Evolutionary conservation across 92 coral and sea anemone genomes (phyloP), one percentile per base, ranked within the genome.

Genomic region (Paramuricea clavata): DNA sequence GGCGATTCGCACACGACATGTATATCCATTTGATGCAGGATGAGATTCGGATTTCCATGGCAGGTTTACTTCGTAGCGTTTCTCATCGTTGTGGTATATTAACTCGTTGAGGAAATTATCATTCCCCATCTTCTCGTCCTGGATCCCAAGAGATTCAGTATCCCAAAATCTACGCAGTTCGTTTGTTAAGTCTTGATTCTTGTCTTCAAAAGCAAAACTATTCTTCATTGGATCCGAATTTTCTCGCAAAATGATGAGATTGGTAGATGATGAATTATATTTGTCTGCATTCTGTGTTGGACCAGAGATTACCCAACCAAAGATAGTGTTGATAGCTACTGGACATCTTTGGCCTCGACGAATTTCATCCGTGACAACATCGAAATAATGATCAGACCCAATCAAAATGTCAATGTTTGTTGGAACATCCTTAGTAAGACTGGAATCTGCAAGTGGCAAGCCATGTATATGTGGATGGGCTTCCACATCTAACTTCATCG

Each of bases 1-100:
- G 87, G 23, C 79, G 64, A 69, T 69, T 82, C 31, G 60, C 78
- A 82, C 87, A 82, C 28, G 64, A 34, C n/a, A n/a, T 49, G 23
- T 39, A 49, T 74, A 57, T 21, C 76, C 67, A 47, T 82, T 74
- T 25, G 87, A 82, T 67, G 22, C 76, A 59, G 76, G 76, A 8
- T 27, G 32, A 43, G 36, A 72, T 43, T 82, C 59, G 12, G 50
- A 13, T 35, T 61, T 61, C 86, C 86, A 81, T 16, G 86, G 86
- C 59, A 81, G 39, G 54, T 35, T 71, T 16, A 64, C 77, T 71
- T 82, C 86, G 33, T 74, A 74, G 32, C 60, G 79, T 22, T 74
- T 74, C 32, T 74, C 79, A 74, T 44, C 79, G 32, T 28, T n/a
- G 32, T 74, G 52, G 60, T 74, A 74, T 6, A 59, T 74, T 26